Percentiles rank a stretch among this genome's conserved stretches.
These are phyloP conservation scores for Oxyruncus cristatus DNA, from an alignment of 2,113 vertebrate species.

Conservation along the genomic window DNA sequence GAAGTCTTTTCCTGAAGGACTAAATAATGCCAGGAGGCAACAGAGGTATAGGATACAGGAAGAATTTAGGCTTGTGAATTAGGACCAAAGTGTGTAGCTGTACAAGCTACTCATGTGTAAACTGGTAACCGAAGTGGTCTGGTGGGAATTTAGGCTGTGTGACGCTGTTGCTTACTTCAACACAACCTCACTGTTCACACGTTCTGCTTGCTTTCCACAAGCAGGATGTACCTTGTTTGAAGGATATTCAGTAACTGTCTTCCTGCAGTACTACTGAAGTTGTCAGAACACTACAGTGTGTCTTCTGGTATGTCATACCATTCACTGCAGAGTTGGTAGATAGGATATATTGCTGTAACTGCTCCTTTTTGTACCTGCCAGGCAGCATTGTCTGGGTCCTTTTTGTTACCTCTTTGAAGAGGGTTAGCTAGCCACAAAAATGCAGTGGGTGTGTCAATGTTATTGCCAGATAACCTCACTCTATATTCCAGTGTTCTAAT, in stretches of 20 bases:
- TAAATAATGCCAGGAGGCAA: background rate
- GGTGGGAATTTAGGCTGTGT: background rate
- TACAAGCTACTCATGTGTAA: background rate
- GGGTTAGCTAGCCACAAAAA: background rate
- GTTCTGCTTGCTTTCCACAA: background rate
- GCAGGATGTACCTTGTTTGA: fast-evolving
- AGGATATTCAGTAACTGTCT: background rate
- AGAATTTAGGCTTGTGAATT: background rate
- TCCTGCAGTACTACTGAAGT: background rate
- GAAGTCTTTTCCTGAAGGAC: background rate
- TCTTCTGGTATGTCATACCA: background rate
- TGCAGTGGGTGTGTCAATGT: background rate
- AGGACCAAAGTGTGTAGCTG: background rate
- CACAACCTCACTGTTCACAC: background rate
- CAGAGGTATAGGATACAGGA: background rate
- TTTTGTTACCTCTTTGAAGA: background rate
- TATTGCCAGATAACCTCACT: background rate
- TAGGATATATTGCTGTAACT: background rate
- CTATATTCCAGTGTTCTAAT: background rate
- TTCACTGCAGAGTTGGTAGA: background rate
- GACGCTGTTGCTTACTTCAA: background rate
- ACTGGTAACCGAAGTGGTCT: background rate
- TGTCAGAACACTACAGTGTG: background rate
- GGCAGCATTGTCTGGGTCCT: background rate
- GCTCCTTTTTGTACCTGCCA: background rate